Evolutionary conservation across 2,797 vertebrate species (phyloP).

Genomic region (Carduelis carduelis): DNA sequence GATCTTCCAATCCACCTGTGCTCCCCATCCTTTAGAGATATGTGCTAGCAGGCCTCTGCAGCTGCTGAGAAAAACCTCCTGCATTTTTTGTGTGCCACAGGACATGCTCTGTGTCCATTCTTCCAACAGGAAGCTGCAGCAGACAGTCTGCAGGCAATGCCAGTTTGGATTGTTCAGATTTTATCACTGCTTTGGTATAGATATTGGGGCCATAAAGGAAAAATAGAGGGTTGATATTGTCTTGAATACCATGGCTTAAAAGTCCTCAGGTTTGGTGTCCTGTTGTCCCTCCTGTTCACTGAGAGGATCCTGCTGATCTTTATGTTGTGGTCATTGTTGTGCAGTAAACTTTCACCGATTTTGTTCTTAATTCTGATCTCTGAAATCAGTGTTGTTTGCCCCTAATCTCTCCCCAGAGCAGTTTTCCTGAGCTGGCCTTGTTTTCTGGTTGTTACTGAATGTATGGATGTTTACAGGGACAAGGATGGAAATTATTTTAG

Average conservation of each 20-base stretch:
- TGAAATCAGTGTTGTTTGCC: background rate
- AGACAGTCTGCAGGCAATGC: background rate
- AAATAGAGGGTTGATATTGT: background rate
- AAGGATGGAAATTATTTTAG: constrained; percentile 4
- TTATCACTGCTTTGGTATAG: background rate
- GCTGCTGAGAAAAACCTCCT: background rate
- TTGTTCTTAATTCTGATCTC: background rate
- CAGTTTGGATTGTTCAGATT: background rate
- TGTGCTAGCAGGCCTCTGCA: background rate
- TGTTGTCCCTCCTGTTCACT: background rate
- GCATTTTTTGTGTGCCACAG: background rate
- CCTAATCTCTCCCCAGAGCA: background rate
- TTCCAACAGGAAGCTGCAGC: background rate
- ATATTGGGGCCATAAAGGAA: background rate
- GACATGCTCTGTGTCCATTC: background rate
- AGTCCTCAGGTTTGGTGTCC: background rate
- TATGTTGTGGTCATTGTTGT: background rate
- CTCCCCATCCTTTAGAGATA: fast-evolving
- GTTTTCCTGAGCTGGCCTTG: background rate
- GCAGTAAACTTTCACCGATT: fast-evolving
- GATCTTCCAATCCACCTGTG: background rate
- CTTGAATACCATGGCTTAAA: background rate
- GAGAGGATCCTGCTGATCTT: background rate
- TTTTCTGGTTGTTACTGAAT: background rate
- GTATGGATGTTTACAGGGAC: background rate